Conservation (phyloP, 2,888 invertebrate genomes). For the Nemotelus pantherinus region DNA sequence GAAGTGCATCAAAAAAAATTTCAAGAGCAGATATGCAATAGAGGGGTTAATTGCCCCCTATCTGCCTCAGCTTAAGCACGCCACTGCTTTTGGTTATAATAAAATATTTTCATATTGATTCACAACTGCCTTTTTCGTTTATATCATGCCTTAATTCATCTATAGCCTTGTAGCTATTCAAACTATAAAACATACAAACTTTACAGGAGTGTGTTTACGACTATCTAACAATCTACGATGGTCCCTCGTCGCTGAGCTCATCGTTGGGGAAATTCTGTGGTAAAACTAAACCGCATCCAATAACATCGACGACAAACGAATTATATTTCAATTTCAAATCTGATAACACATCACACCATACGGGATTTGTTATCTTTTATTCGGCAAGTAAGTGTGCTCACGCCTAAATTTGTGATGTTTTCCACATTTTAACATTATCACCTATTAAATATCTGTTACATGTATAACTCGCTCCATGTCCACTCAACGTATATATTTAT, state of each 20-base stretch:
- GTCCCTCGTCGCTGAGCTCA: conserved; percentile 84
- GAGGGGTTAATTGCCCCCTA: too few relatives aligned
- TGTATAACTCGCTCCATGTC: neutral
- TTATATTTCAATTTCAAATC: conserved; percentile 96
- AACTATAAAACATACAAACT: neutral
- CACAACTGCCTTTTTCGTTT: too few relatives aligned
- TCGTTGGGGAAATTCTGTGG: conserved; percentile 93
- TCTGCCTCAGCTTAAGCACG: too few relatives aligned
- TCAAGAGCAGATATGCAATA: too few relatives aligned
- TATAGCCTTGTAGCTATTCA: too few relatives aligned
- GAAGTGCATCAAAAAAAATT: too few relatives aligned
- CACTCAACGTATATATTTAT: neutral
- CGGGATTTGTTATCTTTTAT: conserved; percentile 93
- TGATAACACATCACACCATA: conserved; percentile 92
- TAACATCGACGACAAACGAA: conserved; percentile 87
- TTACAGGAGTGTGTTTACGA: conserved; percentile 94
- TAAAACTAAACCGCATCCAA: conserved; percentile 87
- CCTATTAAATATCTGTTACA: conserved; percentile 9
- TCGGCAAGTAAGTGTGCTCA: conserved; percentile 75
- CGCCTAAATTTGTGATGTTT: neutral
- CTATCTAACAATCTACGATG: conserved; percentile 93
- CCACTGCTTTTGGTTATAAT: too few relatives aligned
- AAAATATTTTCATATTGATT: too few relatives aligned
- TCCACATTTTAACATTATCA: neutral
- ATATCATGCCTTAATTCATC: too few relatives aligned